A percentile compares a stretch with the other conserved stretches of the same genome.
Evolutionary conservation across 2,888 invertebrate genomes (phyloP).

Genomic region (Cylloceria caligata): DNA sequence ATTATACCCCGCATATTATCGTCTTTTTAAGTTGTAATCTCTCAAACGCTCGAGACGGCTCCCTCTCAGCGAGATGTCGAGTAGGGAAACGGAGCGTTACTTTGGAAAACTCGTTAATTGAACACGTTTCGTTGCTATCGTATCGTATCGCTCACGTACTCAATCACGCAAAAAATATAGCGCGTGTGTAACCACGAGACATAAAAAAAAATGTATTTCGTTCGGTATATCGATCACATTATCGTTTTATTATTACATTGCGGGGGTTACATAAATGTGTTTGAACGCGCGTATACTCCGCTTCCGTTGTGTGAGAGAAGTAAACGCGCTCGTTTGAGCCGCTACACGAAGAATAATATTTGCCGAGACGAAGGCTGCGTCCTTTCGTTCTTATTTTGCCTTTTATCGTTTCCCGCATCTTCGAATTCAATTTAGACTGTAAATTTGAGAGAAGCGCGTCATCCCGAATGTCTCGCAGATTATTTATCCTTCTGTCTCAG

Average conservation of each 20-base stretch:
- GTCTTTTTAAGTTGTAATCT: slow-evolving; percentile 65
- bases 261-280: not conserved
- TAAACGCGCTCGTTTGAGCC: slow-evolving; percentile 14
- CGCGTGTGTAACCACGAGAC: not conserved
- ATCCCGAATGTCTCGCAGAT: not conserved
- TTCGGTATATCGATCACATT: slow-evolving; percentile 40
- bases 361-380: slow-evolving; percentile 4
- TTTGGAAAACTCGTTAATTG: no score
- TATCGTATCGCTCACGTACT: not conserved
- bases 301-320: slow-evolving; percentile 1
- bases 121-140: no score
- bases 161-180: slow-evolving; percentile 1
- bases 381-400: not conserved
- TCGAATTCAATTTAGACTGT: not conserved
- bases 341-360: slow-evolving; percentile 47
- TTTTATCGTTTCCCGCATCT: not conserved
- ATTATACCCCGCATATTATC: slow-evolving; percentile 49
- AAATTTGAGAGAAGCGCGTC: not conserved
- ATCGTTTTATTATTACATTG: slow-evolving; percentile 17
- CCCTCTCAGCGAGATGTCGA: not conserved
- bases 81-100: no score
- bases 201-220: slow-evolving; percentile 4
- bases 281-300: not conserved
- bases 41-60: not conserved
- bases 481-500: slow-evolving; percentile 1